Evolutionary conservation across 1,140 invertebrate genomes (phyloP), one percentile per base, ranked within the genome.

Genomic region (Drosophila sproati): DNA sequence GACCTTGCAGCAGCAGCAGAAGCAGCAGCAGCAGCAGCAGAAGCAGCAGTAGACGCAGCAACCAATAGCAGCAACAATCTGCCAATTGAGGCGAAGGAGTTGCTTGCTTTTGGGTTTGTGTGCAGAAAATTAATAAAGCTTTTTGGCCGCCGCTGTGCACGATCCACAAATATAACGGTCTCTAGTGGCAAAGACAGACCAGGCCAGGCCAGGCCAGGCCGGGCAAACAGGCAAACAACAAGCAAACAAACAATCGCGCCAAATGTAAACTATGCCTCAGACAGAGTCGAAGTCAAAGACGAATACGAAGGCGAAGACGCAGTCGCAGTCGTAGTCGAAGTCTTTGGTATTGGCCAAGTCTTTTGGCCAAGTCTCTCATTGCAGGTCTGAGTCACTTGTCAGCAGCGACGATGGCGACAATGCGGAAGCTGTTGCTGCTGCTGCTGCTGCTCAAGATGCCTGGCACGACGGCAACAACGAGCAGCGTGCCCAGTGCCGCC

Each of bases 111-210:
- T 31, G 50, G 41, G 3, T n/a, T 12, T 73, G 55, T 56, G 37
- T 64, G 37, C 67, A 63, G 55, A 63, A 83, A 82, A 88, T 87
- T 87, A 87, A 87, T 87, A 87, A 87, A 77, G 72, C 72, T 72
- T 62, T 68, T 50, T 57, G 69, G 73, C 43, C 57, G 73, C 59
- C 57, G 70, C 39, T 52, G 66, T 29, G 73, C 80, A 82, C 80
- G 80, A 89, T 88, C 61, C 64, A 70, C 80, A 80, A 83, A 80
- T 74, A 83, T 89, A 83, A 89, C 83, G 83, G 83, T 83, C 47
- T 54, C 48, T 64, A 55, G 74, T 78, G 70, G 69, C 68, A 78
- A 61, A 67, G 64, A 12, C 71, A 60, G 41, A 56, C 48, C 66
- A 28, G 50, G 56, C 64, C 41, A 20, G 20, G 62, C 32, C 70